Evolutionary conservation across 2,888 invertebrate species (phyloP), one percentile per base, ranked within the genome.

Genomic region (Pyrrhia umbra): DNA sequence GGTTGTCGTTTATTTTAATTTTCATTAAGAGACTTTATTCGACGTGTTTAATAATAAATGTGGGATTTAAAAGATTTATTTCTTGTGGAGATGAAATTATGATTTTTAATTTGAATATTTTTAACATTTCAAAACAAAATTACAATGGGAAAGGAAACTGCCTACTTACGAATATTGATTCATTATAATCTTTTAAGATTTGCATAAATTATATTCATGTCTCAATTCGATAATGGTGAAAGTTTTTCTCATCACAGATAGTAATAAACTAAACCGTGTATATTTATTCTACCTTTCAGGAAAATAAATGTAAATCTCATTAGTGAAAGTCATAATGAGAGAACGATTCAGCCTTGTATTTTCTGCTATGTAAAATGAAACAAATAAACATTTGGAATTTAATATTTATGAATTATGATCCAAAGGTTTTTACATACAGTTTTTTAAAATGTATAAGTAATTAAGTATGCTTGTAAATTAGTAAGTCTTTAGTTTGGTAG

Each of bases 11-110:
- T 63, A 74, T 78, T 63, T 63, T 73, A 72, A 79, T 72, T 70
- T 71, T 65, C 68, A 67, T 75, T 63, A 62, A 30, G 54, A 57
- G 59, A 40, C 34, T 66, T 72, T 27, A 50, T 52, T 47, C 18
- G 20, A n/a, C 25, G 25, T 49, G 4, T 52, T 68, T 54, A 23
- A 60, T 65, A 70, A 65, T 66, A 68, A 67, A 65, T 57, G 63
- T 75, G 68, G 58, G 73, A 75, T 77, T 64, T 68, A 39, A 49
- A 55, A 65, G 77, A 80, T 79, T 76, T 65, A 70, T 68, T 65
- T 43, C 27, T 15, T 46, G 16, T n/a, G 47, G 55, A 49, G 60
- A 63, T 52, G 34, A 49, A 74, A 60, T 76, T 63, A 79, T 58
- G 71, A 63, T 66, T 47, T 66, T 64, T 16, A 18, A 77, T 78